Conservation (phyloP, 2,888 invertebrate species). For the Empis livida region DNA sequence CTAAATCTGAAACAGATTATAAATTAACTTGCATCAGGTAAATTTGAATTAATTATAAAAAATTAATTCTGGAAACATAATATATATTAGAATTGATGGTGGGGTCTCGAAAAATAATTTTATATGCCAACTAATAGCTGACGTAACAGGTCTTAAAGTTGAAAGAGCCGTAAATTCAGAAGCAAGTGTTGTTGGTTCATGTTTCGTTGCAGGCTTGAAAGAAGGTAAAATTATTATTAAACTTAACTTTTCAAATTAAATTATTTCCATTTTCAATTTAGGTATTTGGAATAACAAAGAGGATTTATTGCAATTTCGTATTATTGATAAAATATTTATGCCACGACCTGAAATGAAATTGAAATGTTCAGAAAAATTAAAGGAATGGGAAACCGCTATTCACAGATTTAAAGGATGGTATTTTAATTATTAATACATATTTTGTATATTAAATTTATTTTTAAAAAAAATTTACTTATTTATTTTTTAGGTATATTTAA, state of each 20-base stretch:
- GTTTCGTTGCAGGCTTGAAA: constrained; percentile 70
- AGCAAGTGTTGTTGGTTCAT: constrained; percentile 76
- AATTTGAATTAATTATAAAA: neutral
- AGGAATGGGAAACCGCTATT: constrained; percentile 25
- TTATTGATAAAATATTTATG: constrained; percentile 48
- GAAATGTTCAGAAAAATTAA: constrained; percentile 19
- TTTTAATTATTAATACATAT: neutral
- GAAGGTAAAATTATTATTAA: constrained; percentile 48
- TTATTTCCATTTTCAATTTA: constrained; percentile 25
- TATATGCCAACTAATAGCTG: constrained; percentile 74
- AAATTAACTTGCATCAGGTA: constrained; percentile 48
- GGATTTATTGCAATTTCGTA: constrained; percentile 47
- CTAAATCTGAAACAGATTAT: constrained; percentile 55
- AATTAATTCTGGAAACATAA: neutral
- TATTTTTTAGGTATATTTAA: too few relatives aligned
- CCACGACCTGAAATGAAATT: constrained; percentile 32
- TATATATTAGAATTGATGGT: constrained; percentile 63
- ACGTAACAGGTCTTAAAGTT: constrained; percentile 61
- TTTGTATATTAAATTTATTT: neutral
- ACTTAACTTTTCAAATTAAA: neutral
- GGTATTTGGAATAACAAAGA: constrained; percentile 61
- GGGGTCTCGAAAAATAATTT: constrained; percentile 95
- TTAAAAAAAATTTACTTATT: too few relatives aligned
- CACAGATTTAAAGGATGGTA: constrained; percentile 32
- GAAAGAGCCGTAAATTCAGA: constrained; percentile 63